Evolutionary conservation across 2,113 vertebrate species (phyloP), one percentile per base, ranked within the genome.

Genomic region (Gopherus evgoodei): DNA sequence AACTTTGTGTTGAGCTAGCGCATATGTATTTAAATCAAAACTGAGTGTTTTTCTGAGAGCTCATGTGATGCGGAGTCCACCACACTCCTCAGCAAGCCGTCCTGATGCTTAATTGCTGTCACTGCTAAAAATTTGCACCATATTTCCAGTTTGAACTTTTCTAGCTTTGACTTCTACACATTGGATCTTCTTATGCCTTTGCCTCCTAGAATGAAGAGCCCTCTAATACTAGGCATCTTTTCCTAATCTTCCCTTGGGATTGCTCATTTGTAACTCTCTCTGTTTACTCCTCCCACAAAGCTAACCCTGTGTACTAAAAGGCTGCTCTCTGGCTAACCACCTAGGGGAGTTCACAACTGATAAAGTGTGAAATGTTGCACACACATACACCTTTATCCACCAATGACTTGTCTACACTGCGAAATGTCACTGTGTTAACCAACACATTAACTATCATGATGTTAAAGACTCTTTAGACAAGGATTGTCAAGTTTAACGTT

Each of bases 221-320:
- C 11, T 83, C 11, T 88, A 25, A 16, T 5, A 6, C 84, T 12
- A 9, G 69, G 12, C 16, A 22, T 75, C 59, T 62, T 27, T 1
- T 2, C 38, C 2, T 17, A 11, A 88, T 92, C 1, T 31, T 56
- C 38, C 86, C 13, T 88, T 89, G 81, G 49, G 5, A 57, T 85
- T 50, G 93, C 65, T 88, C 72, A 27, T 87, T 54, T 83, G 57
- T 11, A 53, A 91, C 78, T 8, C 90, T 8, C 90, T 81, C 76
- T 94, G 75, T 53, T 86, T 50, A 47, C n/a, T 57, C 27, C 92
- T 50, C 35, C 49, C 50, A 53, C 62, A n/a, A 29, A 47, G 38
- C 17, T 90, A 82, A 95, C 35, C 81, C 91, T 75, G 90, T 2
- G 75, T 22, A 72, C 88, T 81, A 95, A 93, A 96, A 93, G 49